Percentiles rank a stretch among this genome's conserved stretches.
These are phyloP conservation scores for Antennarius striatus DNA, from an alignment of 2,113 vertebrate species.

Conservation along the genomic window DNA sequence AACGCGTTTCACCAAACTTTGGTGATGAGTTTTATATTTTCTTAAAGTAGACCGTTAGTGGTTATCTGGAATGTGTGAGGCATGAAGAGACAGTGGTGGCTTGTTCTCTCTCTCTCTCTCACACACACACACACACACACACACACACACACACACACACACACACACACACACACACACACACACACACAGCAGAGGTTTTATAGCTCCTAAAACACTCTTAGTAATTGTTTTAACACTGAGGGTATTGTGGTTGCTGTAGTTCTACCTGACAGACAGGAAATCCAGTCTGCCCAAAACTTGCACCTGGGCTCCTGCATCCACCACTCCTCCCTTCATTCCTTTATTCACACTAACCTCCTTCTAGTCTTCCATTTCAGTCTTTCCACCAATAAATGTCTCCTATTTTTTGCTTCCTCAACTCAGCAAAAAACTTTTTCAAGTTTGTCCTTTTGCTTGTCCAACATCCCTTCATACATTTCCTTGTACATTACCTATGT, in stretches of 20 bases:
- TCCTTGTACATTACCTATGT: too few relatives aligned
- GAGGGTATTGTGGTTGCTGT: constrained; percentile 31
- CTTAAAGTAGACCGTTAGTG: neutral
- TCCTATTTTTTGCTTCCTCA: neutral
- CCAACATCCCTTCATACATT: neutral
- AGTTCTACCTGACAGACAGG: constrained; percentile 34
- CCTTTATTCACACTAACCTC: neutral
- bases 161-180: too few relatives aligned
- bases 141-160: neutral
- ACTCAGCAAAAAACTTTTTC: too few relatives aligned
- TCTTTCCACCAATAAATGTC: neutral
- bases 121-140: neutral
- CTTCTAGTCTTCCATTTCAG: neutral
- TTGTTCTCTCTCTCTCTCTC: constrained; percentile 32
- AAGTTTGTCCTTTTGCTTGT: neutral
- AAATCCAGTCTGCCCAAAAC: constrained; percentile 20
- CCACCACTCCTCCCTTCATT: neutral
- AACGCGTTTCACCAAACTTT: constrained; percentile 16
- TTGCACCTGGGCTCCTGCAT: constrained; percentile 16
- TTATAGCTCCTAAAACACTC: constrained; percentile 11
- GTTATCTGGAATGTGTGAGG: constrained; percentile 24
- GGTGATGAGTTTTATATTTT: constrained; percentile 44
- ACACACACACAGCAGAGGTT: too few relatives aligned
- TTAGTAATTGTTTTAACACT: constrained; percentile 40
- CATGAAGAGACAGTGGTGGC: constrained; percentile 25